These are phyloP conservation scores for Puma concolor DNA, from an alignment of 2,113 vertebrate species.

Conservation along the genomic window DNA sequence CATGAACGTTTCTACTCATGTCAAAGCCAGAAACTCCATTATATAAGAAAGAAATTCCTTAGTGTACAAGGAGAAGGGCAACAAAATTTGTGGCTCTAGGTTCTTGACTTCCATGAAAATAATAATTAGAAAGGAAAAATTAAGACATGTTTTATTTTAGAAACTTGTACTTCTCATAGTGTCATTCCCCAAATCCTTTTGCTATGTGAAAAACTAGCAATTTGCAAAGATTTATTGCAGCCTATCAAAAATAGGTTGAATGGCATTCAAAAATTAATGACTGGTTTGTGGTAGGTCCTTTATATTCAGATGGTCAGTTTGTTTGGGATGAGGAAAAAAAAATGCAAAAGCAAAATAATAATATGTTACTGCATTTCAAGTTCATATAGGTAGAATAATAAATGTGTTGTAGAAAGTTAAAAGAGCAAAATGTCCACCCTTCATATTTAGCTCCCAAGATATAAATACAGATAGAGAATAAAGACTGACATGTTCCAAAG, in stretches of 20 bases:
- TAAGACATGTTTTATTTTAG: background rate
- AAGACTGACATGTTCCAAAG: background rate
- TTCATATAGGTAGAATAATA: background rate
- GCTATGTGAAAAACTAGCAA: background rate
- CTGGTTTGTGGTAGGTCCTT: background rate
- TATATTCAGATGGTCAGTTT: background rate
- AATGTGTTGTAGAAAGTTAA: background rate
- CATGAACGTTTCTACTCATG: background rate
- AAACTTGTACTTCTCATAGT: background rate
- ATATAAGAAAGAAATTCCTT: background rate
- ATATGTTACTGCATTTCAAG: background rate
- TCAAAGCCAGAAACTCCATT: background rate
- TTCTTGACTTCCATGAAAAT: constrained; percentile 31
- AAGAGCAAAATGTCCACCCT: background rate
- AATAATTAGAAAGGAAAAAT: background rate
- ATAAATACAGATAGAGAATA: background rate
- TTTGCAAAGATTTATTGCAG: background rate
- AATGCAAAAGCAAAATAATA: background rate
- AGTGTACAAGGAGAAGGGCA: background rate
- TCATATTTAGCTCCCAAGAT: background rate
- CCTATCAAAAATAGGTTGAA: too few relatives aligned
- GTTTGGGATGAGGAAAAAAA: background rate
- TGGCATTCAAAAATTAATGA: background rate
- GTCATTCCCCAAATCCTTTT: background rate
- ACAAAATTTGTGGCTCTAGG: background rate